Evolutionary conservation across 2,888 invertebrate genomes (phyloP).

Genomic region (Diarsia rubi): DNA sequence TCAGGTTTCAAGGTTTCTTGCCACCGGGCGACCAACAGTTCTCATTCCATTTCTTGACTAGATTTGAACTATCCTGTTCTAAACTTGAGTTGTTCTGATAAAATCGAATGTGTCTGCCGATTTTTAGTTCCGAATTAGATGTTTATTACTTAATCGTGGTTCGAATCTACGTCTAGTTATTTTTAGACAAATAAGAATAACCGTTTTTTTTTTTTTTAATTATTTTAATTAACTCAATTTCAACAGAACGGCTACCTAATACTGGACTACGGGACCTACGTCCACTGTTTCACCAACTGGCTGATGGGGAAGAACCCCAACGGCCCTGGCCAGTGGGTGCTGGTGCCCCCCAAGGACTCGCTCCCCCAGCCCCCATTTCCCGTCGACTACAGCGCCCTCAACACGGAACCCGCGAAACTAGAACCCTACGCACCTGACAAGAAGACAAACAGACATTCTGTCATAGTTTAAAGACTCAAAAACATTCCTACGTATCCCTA

Average conservation of each 20-base stretch:
- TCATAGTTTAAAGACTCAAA: slow-evolving; percentile 89
- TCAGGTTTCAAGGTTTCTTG: too few relatives aligned
- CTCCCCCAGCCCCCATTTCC: slow-evolving; percentile 92
- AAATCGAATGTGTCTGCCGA: neutral
- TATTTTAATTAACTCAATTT: slow-evolving; percentile 33
- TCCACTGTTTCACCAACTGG: slow-evolving; percentile 94
- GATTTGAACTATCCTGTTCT: too few relatives aligned
- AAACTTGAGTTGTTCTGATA: neutral
- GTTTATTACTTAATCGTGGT: neutral
- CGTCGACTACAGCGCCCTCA: slow-evolving; percentile 94
- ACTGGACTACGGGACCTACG: slow-evolving; percentile 93
- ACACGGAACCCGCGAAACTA: slow-evolving; percentile 93
- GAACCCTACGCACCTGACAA: slow-evolving; percentile 93
- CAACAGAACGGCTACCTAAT: slow-evolving; percentile 93
- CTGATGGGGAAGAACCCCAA: slow-evolving; percentile 94
- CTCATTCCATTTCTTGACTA: too few relatives aligned
- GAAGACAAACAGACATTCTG: slow-evolving; percentile 93
- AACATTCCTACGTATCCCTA: slow-evolving; percentile 53
- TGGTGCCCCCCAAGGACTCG: slow-evolving; percentile 91
- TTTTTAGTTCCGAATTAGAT: neutral
- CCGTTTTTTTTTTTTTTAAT: too few relatives aligned
- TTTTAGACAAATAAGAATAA: neutral
- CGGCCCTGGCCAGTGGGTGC: slow-evolving; percentile 94
- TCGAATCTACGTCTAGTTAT: neutral
- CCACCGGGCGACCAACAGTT: too few relatives aligned